Evolutionary conservation across 1,140 invertebrate genomes (phyloP).

Genomic region (Cydia pomonella): DNA sequence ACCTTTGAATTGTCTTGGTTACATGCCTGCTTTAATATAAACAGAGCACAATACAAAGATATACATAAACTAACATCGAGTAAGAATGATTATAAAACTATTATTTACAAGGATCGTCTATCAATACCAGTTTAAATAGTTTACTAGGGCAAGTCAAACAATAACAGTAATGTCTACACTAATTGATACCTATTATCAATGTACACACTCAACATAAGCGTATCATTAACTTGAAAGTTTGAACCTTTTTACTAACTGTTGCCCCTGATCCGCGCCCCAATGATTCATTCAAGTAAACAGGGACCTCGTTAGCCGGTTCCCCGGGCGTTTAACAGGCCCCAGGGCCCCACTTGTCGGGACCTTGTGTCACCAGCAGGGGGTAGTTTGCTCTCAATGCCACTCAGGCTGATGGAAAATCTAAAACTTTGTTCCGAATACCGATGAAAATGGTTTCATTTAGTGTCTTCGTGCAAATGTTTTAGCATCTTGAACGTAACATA

Average conservation of each 20-base stretch:
- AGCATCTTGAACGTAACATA: too few relatives aligned
- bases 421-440: not conserved
- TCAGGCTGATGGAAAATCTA: not conserved
- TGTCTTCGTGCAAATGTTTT: too few relatives aligned
- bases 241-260: not conserved
- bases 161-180: not conserved
- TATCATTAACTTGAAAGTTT: not conserved
- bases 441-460: too few relatives aligned
- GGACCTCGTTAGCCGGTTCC: not conserved
- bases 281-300: constrained; percentile 7
- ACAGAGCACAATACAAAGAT: not conserved
- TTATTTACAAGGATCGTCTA: too few relatives aligned
- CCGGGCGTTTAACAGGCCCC: not conserved
- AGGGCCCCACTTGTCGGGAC: not conserved
- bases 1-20: not conserved
- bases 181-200: not conserved
- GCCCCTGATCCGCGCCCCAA: not conserved
- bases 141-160: not conserved
- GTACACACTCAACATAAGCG: not conserved
- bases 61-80: not conserved
- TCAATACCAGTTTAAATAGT: too few relatives aligned
- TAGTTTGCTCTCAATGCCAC: not conserved
- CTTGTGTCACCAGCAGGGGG: constrained; percentile 1
- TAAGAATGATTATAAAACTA: too few relatives aligned
- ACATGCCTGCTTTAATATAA: not conserved